These are phyloP conservation scores for Bufotes viridis DNA, from an alignment of 2,797 vertebrate genomes.

Conservation along the genomic window DNA sequence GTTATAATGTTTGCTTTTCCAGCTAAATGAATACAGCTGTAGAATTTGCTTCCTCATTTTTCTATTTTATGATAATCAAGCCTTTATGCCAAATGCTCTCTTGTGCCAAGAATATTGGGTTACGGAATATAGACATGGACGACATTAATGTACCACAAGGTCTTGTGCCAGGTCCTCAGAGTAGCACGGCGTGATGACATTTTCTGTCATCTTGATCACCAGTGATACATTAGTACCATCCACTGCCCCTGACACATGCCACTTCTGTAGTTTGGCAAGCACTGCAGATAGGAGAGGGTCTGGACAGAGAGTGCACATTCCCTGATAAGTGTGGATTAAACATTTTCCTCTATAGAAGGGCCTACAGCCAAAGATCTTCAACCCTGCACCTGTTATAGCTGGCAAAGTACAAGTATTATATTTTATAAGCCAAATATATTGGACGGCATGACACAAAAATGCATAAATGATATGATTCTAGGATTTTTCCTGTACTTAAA, in stretches of 20 bases:
- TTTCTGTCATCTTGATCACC: not conserved
- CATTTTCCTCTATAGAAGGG: not conserved
- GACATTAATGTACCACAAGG: not conserved
- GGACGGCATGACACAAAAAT: not conserved
- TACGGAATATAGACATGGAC: not conserved
- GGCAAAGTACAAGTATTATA: not conserved
- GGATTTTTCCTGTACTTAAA: not conserved
- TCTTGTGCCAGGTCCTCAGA: not conserved
- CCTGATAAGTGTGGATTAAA: not conserved
- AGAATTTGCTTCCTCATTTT: not conserved
- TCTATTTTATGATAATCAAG: not conserved
- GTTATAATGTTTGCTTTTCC: not conserved
- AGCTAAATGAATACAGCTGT: not conserved
- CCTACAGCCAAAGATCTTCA: not conserved
- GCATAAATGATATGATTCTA: not conserved
- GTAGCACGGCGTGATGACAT: not conserved
- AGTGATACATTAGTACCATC: not conserved
- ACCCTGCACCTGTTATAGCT: not conserved
- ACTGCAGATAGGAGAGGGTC: not conserved
- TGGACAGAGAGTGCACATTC: not conserved
- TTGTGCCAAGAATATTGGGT: slow-evolving; percentile 3
- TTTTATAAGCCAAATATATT: not conserved
- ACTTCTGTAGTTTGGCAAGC: not conserved
- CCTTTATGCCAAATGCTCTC: not conserved
- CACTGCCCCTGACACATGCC: too few relatives aligned